Evolutionary conservation across 2,888 invertebrate genomes (phyloP).

Genomic region (Ochlodes sylvanus): DNA sequence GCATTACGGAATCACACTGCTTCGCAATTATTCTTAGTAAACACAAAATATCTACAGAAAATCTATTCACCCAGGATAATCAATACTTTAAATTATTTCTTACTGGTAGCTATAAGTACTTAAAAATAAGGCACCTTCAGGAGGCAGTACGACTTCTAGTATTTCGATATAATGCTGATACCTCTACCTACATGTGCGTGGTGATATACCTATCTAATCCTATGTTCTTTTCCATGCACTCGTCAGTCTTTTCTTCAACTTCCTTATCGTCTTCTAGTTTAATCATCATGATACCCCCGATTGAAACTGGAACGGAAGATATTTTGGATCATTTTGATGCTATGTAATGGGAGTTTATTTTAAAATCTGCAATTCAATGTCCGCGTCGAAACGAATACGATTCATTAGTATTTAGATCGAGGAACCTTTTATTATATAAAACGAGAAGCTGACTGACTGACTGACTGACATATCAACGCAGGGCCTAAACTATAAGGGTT

Average conservation of each 20-base stretch:
- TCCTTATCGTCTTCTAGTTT: conserved; percentile 56
- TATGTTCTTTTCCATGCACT: conserved; percentile 57
- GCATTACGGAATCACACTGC: no score
- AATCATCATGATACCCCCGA: conserved; percentile 73
- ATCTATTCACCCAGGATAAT: background rate
- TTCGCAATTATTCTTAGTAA: no score
- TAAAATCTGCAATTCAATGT: no score
- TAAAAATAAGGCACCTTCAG: conserved; percentile 22
- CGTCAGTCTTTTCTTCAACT: conserved; percentile 47
- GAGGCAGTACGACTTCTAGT: conserved; percentile 14
- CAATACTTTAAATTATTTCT: background rate
- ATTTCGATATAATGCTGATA: background rate
- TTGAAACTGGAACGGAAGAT: conserved; percentile 63
- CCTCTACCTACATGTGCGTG: conserved; percentile 69
- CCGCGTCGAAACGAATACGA: no score
- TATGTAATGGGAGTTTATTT: no score
- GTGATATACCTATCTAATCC: conserved; percentile 75
- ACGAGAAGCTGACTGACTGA: no score
- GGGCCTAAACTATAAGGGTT: no score
- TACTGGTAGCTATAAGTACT: background rate
- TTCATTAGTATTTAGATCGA: no score
- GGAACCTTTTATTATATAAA: no score
- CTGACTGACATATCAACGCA: no score
- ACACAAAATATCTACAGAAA: background rate
- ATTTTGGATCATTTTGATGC: no score